Evolutionary conservation across 2,113 vertebrate species (phyloP), one percentile per base, ranked within the genome.

Genomic region (Porphyrio hochstetteri): DNA sequence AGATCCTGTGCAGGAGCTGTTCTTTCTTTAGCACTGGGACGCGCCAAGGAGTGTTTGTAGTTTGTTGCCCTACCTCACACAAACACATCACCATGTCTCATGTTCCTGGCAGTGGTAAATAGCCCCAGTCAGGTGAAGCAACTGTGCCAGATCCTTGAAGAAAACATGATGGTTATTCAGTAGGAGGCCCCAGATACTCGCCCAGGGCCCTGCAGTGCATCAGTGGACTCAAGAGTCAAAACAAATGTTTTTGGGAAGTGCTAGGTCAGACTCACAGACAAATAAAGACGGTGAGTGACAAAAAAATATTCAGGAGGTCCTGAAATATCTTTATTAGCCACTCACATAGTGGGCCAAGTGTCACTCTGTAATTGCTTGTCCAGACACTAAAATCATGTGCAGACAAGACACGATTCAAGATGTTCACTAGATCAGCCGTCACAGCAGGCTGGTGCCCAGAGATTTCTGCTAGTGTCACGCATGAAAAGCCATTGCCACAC

Each of bases 391-490:
- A 91, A 29, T 11, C 4, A 2, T 13, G 13, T 1, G 1, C 24
- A 67, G 48, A 21, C 25, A 61, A 67, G n/a, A 82, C 87, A 33
- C 57, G 35, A 16, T 33, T 82, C 10, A 36, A 77, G 23, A 21
- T 3, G 1, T 28, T 85, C 21, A 16, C 33, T 40, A 56, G 20
- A 23, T 61, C 48, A 76, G 28, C 40, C 31, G 16, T 25, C 40
- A n/a, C 0, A 0, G 17, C 7, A 36, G 33, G 20, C 23, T 70
- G 23, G 46, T 69, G n/a, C 40, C 69, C 0, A 0, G 36, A 59
- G 38, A 3, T n/a, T 18, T 70, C 76, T 83, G 18, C 24, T 42
- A 11, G 23, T 1, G 2, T 61, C 27, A 15, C 1, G 0, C 35
- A 44, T 16, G 20, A 70, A 76, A 82, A 86, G 42, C 20, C 71